Base-by-base conservation (phyloP, 2,113 vertebrate genomes). In the Apodemus sylvaticus region DNA sequence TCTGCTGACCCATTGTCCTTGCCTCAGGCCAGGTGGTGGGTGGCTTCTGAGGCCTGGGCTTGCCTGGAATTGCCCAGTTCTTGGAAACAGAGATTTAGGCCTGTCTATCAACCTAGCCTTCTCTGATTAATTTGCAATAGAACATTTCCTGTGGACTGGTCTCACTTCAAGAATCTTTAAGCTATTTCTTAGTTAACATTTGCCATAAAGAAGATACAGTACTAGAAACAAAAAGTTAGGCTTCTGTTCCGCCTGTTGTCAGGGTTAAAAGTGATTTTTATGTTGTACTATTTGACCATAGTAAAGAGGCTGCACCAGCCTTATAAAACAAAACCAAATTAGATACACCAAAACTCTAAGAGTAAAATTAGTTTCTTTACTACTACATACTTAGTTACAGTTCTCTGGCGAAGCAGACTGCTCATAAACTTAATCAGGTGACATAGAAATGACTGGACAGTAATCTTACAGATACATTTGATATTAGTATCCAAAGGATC, bases 291-390 rank as follows among this genome's bases (percentile, higher is more conserved):
- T 79, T 85, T 93, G 66, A 70, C 58, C 83, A 64, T 6, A 90
- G 48, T 83, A 45, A 78, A 97, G 87, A 90, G 53, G 29, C 60
- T 77, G 71, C 81, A 73, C 11, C 22, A 58, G 71, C 42, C 55
- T 39, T 71, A 77, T 42, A 62, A 60, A 77, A 17, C 7, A 31
- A 58, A 60, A 62, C 39, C 22, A 85, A 45, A 85, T 5, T 16
- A 71, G 96, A 26, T 31, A 74, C 64, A 68, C 31, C 48, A 76
- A 94, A 94, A 62, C n/a, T 8, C 34, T 89, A 34, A 88, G 64
- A 90, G 82, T 96, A 78, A 90, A 89, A 82, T 68, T 89, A 60
- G 24, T 93, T 96, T 89, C 48, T 82, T 95, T 93, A 90, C n/a
- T 89, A 39, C 73, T 94, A 42, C 29, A 68, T 22, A 36, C 29